Evolutionary conservation across 2,797 vertebrate genomes (phyloP).

Genomic region (Taeniopygia guttata): DNA sequence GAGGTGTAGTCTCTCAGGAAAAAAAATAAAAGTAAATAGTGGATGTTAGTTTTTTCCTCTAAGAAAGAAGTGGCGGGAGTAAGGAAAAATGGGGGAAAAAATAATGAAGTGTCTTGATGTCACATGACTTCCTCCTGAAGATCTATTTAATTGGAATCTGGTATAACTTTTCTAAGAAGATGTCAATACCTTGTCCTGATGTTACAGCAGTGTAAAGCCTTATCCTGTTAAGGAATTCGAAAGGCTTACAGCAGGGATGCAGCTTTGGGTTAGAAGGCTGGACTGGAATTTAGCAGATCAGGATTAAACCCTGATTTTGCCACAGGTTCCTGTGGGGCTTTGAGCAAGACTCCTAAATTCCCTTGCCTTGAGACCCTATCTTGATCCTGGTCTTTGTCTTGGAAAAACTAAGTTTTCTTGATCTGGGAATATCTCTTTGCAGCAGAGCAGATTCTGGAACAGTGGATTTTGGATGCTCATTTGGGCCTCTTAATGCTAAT

Average conservation of each 20-base stretch:
- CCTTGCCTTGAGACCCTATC: not conserved
- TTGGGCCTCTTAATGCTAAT: conserved; percentile 23
- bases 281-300: not conserved
- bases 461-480: not conserved
- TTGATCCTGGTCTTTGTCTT: not conserved
- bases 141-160: not conserved
- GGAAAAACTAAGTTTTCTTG: not conserved
- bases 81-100: rapidly evolving
- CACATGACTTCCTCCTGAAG: not conserved
- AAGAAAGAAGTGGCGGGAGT: rapidly evolving
- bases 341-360: not conserved
- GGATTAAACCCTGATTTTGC: not conserved
- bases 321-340: not conserved
- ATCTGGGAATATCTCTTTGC: not conserved
- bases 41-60: not conserved
- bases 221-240: not conserved
- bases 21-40: not conserved
- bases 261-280: not conserved
- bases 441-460: not conserved
- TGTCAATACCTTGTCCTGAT: not conserved
- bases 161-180: not conserved
- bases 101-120: not conserved
- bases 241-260: not conserved
- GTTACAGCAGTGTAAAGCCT: not conserved
- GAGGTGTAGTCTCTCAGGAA: not conserved